phyloP scores from a whole-genome alignment of 2,888 invertebrate genomes.

The Nymphalis polychloros region DNA sequence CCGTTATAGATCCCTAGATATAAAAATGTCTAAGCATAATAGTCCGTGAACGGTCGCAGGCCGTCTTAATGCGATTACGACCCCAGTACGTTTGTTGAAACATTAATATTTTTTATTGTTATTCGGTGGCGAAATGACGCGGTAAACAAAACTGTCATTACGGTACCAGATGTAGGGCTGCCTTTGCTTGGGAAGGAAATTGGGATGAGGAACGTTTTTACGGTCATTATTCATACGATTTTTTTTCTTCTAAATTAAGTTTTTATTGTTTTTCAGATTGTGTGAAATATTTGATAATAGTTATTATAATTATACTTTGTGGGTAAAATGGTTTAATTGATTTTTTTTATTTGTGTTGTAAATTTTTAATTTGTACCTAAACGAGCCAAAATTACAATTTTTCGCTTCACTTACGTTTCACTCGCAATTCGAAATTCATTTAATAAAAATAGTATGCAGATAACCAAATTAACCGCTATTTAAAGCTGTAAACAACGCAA shows the following conservation, averaged over 20 bases:
- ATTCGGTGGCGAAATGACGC: slow-evolving; percentile 66
- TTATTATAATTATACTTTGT: too few relatives aligned
- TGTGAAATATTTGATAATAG: too few relatives aligned
- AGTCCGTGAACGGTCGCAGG: slow-evolving; percentile 74
- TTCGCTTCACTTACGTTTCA: too few relatives aligned
- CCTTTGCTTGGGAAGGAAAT: slow-evolving; percentile 22
- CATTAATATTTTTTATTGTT: slow-evolving; percentile 80
- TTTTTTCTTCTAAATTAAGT: background rate
- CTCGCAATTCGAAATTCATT: too few relatives aligned
- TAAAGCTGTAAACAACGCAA: slow-evolving; percentile 1
- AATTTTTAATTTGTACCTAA: too few relatives aligned
- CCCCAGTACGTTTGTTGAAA: slow-evolving; percentile 54
- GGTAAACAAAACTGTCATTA: slow-evolving; percentile 72
- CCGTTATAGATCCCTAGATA: slow-evolving; percentile 55
- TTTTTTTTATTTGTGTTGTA: too few relatives aligned
- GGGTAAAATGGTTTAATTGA: too few relatives aligned
- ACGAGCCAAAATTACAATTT: too few relatives aligned
- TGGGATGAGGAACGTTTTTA: slow-evolving; percentile 10
- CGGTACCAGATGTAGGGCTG: slow-evolving; percentile 55
- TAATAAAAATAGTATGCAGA: too few relatives aligned
- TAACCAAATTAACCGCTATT: background rate
- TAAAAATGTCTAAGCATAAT: slow-evolving; percentile 75
- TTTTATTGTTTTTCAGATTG: too few relatives aligned
- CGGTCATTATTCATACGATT: slow-evolving; percentile 3
- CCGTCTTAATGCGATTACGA: slow-evolving; percentile 65